Conservation (phyloP, 2,888 invertebrate species). For the Tuberolachnus salignus region DNA sequence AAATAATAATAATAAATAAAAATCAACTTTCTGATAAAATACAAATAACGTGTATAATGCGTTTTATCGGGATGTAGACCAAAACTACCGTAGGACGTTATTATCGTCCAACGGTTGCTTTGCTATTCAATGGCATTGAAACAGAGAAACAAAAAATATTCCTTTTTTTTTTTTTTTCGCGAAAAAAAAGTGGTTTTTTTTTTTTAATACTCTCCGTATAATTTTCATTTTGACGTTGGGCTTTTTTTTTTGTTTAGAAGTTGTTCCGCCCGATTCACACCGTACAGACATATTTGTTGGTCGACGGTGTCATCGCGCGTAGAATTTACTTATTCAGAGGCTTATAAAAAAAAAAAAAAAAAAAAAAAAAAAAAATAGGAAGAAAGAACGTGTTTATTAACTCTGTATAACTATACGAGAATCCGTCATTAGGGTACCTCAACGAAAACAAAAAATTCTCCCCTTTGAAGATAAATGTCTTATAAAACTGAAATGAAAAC, state of each 20-base stretch:
- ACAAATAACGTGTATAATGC: not conserved
- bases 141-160: not conserved
- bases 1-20: conserved; percentile 11
- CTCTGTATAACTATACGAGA: not conserved
- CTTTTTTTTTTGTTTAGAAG: not conserved
- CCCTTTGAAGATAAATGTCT: conserved; percentile 18
- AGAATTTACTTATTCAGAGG: not conserved
- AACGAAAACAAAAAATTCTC: not conserved
- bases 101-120: not conserved
- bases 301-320: not conserved
- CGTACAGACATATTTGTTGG: not conserved
- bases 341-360: not conserved
- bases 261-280: not conserved
- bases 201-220: not conserved
- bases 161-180: not conserved
- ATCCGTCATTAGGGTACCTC: conserved; percentile 29
- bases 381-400: conserved; percentile 20
- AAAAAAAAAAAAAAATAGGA: not conserved
- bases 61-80: not conserved
- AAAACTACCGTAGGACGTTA: not conserved
- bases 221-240: not conserved
- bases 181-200: not conserved
- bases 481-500: conserved; percentile 32
- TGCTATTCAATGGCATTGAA: conserved; percentile 15
- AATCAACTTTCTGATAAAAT: no score